Evolutionary conservation across 1,140 invertebrate species (phyloP).

Genomic region (Atopsyche davidsoni): DNA sequence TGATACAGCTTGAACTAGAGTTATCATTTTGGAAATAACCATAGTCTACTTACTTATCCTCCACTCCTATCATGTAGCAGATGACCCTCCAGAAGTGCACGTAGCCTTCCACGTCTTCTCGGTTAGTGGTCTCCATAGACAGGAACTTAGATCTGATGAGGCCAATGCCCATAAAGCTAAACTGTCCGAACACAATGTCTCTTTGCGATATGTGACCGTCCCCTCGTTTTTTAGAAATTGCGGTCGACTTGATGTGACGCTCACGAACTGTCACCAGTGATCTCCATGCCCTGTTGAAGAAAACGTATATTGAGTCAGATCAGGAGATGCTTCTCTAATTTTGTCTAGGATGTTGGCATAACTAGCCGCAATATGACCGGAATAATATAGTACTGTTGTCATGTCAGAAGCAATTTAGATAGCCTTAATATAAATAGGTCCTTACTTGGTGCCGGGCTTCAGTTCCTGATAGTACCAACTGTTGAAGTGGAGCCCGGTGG

Average conservation of each 20-base stretch:
- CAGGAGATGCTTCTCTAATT: too few species aligned
- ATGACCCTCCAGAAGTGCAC: constrained; percentile 80
- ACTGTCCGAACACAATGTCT: constrained; percentile 79
- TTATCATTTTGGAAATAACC: too few species aligned
- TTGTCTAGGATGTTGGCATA: too few species aligned
- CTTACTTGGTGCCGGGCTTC: constrained; percentile 48
- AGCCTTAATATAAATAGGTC: too few species aligned
- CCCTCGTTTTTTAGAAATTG: constrained; percentile 39
- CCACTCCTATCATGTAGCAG: constrained; percentile 74
- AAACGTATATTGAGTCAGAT: too few species aligned
- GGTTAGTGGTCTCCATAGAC: constrained; percentile 50
- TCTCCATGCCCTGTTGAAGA: constrained; percentile 56
- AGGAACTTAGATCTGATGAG: constrained; percentile 60
- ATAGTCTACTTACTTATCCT: constrained; percentile 69
- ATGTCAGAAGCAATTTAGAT: too few species aligned
- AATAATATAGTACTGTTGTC: too few species aligned
- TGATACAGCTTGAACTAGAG: too few species aligned
- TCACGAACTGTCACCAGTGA: constrained; percentile 61
- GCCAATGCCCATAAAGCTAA: constrained; percentile 77
- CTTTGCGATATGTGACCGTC: constrained; percentile 61
- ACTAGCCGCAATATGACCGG: too few species aligned
- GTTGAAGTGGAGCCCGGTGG: constrained; percentile 63
- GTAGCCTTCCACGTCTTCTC: constrained; percentile 63
- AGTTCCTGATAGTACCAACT: constrained; percentile 68
- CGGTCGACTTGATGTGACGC: constrained; percentile 59